Evolutionary conservation across 2,888 invertebrate species (phyloP).

Genomic region (Oxystoma pomonae): DNA sequence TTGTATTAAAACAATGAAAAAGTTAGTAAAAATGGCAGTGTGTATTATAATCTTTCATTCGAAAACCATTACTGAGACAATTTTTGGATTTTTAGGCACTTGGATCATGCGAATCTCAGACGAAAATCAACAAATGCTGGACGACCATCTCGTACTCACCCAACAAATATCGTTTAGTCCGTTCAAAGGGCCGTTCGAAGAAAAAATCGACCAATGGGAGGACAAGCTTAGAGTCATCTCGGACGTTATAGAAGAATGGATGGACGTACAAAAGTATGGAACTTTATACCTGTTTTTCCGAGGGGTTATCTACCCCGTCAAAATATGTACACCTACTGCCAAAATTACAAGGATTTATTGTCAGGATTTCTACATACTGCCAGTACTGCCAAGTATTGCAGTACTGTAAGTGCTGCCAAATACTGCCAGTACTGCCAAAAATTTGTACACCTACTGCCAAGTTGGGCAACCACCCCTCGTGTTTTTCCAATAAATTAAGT

Average conservation of each 20-base stretch:
- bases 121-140: conserved; percentile 67
- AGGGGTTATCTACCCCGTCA: too few relatives aligned
- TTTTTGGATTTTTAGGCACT: conserved; percentile 51
- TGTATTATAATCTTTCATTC: neutral
- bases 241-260: conserved; percentile 63
- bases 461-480: too few relatives aligned
- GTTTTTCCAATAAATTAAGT: neutral
- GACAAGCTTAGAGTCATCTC: conserved; percentile 60
- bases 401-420: too few relatives aligned
- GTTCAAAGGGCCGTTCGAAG: conserved; percentile 72
- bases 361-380: too few relatives aligned
- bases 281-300: too few relatives aligned
- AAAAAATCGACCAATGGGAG: conserved; percentile 72
- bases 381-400: too few relatives aligned
- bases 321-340: too few relatives aligned
- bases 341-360: too few relatives aligned
- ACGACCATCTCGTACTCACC: conserved; percentile 70
- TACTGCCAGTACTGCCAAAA: too few relatives aligned
- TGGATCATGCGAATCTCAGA: conserved; percentile 72
- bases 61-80: neutral
- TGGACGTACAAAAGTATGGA: conserved; percentile 67
- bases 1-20: neutral
- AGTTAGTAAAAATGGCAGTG: neutral
- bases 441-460: too few relatives aligned
- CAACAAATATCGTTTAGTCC: conserved; percentile 76